Percentiles rank a stretch among this genome's conserved stretches.
Conservation (phyloP, 2,888 invertebrate species). For the Agrypnus murinus region DNA sequence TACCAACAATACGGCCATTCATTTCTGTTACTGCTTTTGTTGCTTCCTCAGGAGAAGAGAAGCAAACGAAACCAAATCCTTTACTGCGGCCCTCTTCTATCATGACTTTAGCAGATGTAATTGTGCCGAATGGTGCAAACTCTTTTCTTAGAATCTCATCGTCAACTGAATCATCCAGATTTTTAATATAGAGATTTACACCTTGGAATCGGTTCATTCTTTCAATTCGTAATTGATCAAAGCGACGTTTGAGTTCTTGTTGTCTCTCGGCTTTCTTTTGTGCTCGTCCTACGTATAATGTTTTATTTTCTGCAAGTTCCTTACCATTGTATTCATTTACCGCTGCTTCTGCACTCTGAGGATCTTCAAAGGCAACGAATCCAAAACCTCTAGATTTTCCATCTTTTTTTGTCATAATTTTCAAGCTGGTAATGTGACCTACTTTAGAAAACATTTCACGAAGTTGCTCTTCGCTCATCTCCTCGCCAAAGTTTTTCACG, state of each 20-base stretch:
- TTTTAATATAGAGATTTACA: slow-evolving; percentile 99
- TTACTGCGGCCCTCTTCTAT: slow-evolving; percentile 94
- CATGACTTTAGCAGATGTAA: slow-evolving; percentile 99
- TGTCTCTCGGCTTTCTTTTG: slow-evolving; percentile 99
- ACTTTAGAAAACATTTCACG: slow-evolving; percentile 93
- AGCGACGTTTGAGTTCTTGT: slow-evolving; percentile 96
- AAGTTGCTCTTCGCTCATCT: slow-evolving; percentile 92
- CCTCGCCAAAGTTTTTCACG: slow-evolving; percentile 98
- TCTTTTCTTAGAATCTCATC: slow-evolving; percentile 97
- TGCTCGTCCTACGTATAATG: slow-evolving; percentile 96
- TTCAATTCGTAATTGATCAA: slow-evolving; percentile 96
- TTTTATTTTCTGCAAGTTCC: slow-evolving; percentile 88
- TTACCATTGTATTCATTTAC: slow-evolving; percentile 89
- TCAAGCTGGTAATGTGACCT: slow-evolving; percentile 93
- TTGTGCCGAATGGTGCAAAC: slow-evolving; percentile 97
- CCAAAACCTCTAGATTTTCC: slow-evolving; percentile 98
- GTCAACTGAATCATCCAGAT: slow-evolving; percentile 97
- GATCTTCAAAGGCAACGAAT: slow-evolving; percentile 98
- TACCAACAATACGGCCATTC: slow-evolving; percentile 97
- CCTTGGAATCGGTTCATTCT: slow-evolving; percentile 92
- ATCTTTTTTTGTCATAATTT: slow-evolving; percentile 94
- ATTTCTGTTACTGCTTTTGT: slow-evolving; percentile 99
- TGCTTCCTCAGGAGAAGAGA: slow-evolving; percentile 97
- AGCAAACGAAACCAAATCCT: slow-evolving; percentile 99
- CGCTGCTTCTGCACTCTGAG: slow-evolving; percentile 95